These are phyloP conservation scores for Tretioscincus oriximinensis DNA, from an alignment of 2,113 vertebrate species.

Conservation along the genomic window DNA sequence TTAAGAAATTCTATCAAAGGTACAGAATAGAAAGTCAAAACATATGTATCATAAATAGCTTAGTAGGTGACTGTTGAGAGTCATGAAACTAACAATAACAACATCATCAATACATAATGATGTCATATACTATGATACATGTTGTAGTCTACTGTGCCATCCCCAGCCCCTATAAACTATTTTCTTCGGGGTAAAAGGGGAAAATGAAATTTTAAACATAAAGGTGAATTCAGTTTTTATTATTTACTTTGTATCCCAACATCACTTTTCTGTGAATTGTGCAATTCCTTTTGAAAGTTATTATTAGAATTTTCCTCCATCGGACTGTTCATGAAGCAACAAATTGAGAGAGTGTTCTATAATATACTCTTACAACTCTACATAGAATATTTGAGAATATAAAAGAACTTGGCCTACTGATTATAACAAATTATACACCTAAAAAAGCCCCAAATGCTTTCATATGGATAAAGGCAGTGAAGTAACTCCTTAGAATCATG, in stretches of 20 bases:
- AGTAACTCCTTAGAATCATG: neutral
- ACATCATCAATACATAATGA: no score
- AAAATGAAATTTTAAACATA: neutral
- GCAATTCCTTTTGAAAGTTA: no score
- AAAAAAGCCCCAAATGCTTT: neutral
- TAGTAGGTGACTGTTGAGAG: neutral
- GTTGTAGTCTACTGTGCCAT: no score
- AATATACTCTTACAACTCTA: neutral
- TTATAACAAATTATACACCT: neutral
- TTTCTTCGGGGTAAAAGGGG: neutral
- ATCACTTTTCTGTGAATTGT: neutral
- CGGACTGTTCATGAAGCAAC: neutral
- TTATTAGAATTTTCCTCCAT: neutral
- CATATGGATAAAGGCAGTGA: neutral
- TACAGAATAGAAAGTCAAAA: neutral
- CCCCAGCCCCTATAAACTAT: no score
- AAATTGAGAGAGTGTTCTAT: neutral
- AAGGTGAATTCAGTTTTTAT: neutral
- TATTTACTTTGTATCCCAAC: neutral
- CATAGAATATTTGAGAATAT: neutral
- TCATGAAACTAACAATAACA: neutral
- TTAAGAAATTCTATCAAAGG: neutral
- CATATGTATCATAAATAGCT: no score
- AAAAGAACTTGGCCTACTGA: neutral
- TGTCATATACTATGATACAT: no score